Conservation (phyloP, 2,888 invertebrate species). For the Rotaria socialis region DNA sequence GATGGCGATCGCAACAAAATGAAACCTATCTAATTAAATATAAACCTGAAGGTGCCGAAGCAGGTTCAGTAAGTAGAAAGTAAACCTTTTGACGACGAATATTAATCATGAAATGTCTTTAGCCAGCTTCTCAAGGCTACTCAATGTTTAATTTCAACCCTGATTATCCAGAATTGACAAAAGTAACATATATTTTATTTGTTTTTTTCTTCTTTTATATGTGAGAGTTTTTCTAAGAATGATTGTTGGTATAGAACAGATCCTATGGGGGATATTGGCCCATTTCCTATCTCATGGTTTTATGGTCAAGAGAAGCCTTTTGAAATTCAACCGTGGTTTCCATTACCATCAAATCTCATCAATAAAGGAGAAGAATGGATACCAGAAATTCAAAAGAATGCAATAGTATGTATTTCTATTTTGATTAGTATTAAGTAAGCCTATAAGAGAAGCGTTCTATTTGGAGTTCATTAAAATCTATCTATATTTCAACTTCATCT, state of each 20-base stretch:
- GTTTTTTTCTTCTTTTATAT: no score
- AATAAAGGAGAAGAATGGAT: background rate
- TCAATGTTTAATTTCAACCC: conserved; percentile 5
- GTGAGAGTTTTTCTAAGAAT: background rate
- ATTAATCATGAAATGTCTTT: background rate
- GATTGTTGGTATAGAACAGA: background rate
- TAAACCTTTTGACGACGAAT: no score
- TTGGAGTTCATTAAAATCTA: no score
- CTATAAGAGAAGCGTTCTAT: no score
- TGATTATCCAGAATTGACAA: background rate
- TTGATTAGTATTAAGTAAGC: no score
- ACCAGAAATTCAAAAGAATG: background rate
- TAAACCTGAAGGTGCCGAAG: background rate
- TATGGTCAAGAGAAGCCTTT: no score
- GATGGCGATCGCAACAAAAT: background rate
- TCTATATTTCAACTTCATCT: no score
- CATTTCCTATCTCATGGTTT: background rate
- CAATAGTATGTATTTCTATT: background rate
- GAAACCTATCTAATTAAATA: background rate
- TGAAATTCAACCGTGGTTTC: background rate
- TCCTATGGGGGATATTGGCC: background rate
- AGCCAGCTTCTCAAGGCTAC: background rate
- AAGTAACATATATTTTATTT: background rate
- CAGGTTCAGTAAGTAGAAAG: background rate
- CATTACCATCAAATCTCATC: background rate